Conservation (phyloP, 2,888 invertebrate species). For the Agapostemon virescens region DNA sequence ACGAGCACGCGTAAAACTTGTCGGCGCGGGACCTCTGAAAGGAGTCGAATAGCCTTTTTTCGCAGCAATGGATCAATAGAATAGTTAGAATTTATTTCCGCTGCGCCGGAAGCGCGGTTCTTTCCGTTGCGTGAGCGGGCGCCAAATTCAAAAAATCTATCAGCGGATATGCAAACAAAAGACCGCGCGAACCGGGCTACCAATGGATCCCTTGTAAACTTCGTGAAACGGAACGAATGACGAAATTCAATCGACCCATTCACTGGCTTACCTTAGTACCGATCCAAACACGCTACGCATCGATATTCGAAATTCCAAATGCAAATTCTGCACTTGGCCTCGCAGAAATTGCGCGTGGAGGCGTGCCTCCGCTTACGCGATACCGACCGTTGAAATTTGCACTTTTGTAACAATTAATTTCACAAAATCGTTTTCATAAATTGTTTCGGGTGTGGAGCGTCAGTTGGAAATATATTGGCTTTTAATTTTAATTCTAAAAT, state of each 20-base stretch:
- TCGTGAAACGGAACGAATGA: conserved; percentile 14
- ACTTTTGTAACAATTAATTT: too few species aligned
- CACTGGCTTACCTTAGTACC: conserved; percentile 48
- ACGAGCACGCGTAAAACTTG: conserved; percentile 27
- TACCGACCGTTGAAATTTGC: too few species aligned
- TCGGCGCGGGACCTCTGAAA: conserved; percentile 6
- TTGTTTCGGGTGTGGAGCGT: too few species aligned
- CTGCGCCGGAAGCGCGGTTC: conserved; percentile 15
- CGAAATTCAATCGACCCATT: conserved; percentile 23
- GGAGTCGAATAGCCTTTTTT: conserved; percentile 21
- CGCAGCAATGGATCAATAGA: conserved; percentile 15
- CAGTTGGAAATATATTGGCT: too few species aligned
- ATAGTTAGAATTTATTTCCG: conserved; percentile 38
- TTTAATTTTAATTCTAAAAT: too few species aligned
- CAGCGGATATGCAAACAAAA: conserved; percentile 43
- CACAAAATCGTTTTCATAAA: too few species aligned
- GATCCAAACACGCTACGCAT: neutral
- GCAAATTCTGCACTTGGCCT: neutral
- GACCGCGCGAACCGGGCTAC: neutral
- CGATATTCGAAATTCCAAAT: conserved; percentile 12
- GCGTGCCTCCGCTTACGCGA: neutral
- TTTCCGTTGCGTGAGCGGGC: conserved; percentile 14
- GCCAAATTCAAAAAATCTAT: conserved; percentile 56
- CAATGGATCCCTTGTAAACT: neutral
- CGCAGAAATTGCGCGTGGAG: conserved; percentile 20